Evolutionary conservation across 2,113 vertebrate genomes (phyloP), one percentile per base, ranked within the genome.

Genomic region (Eretmochelys imbricata): DNA sequence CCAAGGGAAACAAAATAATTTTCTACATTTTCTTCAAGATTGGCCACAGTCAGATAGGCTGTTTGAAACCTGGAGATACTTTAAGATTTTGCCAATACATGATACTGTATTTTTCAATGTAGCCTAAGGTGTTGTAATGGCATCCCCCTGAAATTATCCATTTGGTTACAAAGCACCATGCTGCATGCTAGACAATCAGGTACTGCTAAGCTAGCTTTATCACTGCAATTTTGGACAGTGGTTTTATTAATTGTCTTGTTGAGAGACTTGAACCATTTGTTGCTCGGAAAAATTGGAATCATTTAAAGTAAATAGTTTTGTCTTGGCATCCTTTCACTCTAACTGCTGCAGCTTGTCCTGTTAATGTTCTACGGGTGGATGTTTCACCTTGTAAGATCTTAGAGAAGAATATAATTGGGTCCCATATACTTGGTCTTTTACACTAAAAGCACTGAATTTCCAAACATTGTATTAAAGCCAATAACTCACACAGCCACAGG

Each of bases 241-340:
- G 54, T 89, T 97, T 98, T 98, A 97, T 98, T 98, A 98, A 97
- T 97, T 96, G 79, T 72, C 88, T 98, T 54, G 90, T 93, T 97
- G 96, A 98, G 95, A 98, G 97, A 98, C 97, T 82, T 96, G 96
- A 98, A 96, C 96, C 97, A 97, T 98, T 98, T 98, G 97, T 97
- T 97, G 86, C 96, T 97, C 89, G 96, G 89, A 91, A 92, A 97
- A 97, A 96, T 69, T 94, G 93, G 94, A 98, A 98, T 95, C 81
- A 57, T 97, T 97, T 96, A 96, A 94, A 97, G 93, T 98, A 97
- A 98, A 98, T 96, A 97, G 92, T 96, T 97, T 95, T 95, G 92
- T 89, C 92, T 96, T 97, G 95, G 93, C 97, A 94, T 92, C 90
- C 85, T 95, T 97, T 95, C 92, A 96, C 50, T 96, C 51, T 94